Base-by-base conservation (phyloP, 1,140 invertebrate genomes). In the Platyscapa corneri region DNA sequence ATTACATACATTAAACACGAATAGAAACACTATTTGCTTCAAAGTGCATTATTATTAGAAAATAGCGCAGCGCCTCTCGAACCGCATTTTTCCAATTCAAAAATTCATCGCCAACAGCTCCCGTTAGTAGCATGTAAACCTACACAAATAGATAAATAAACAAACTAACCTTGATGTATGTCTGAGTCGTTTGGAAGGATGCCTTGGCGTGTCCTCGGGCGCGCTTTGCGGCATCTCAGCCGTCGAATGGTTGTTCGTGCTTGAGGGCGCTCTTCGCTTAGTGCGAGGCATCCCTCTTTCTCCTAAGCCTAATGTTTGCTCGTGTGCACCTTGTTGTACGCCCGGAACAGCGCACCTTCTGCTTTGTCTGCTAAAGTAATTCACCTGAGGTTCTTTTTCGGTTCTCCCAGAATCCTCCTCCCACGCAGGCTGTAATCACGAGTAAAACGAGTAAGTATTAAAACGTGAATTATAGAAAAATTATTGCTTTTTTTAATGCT, bases 191-290 rank as follows among this genome's bases (percentile, higher is more conserved):
- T 93, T 93, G 7, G 92, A 90, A 10, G 91, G 92, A 90, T 93
- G 91, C 83, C 92, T 91, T 42, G 92, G 90, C 89, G 90, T 89
- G 37, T 93, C 92, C 65, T 93, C 93, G n/a, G 92, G 92, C 56
- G 91, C 90, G 88, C 92, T 91, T 82, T 91, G 91, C 87, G 92
- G 88, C 92, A 93, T 93, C 64, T 93, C 92, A 65, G 75, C 56
- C 2, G 90, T 74, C 10, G 92, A 88, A 84, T 92, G 90, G 88
- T 93, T 90, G 82, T 92, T 93, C 87, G 93, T 93, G 89, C 89
- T 92, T 88, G 92, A 91, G 90, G 92, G 91, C 88, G 91, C 93
- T 92, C 92, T 93, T 89, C 93, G 92, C 90, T 93, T 93, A 85
- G 91, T 91, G 89, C 93, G 93, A 93, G 93, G 93, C 93, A 93